phyloP scores from a whole-genome alignment of 2,797 vertebrate genomes.

The Lepus townsendii region DNA sequence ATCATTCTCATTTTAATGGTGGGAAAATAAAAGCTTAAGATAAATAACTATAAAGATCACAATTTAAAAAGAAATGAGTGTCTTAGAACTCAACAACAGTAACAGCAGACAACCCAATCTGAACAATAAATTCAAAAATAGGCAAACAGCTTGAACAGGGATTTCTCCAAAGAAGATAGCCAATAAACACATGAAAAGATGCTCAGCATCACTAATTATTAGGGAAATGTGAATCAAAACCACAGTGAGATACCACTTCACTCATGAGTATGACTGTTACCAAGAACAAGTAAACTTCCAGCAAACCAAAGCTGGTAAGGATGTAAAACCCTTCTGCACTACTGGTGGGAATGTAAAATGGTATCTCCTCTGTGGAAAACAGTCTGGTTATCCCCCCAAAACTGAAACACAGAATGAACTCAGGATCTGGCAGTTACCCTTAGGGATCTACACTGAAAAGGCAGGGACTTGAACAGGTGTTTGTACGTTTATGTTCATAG shows the following conservation, averaged over 20 bases:
- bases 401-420: background rate
- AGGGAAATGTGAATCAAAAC: conserved; percentile 18
- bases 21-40: background rate
- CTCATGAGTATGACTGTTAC: background rate
- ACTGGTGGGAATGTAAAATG: background rate
- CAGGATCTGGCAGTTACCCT: background rate
- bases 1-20: conserved; percentile 43
- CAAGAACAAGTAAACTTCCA: background rate
- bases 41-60: conserved; percentile 23
- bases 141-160: background rate
- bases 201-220: background rate
- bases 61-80: conserved; percentile 48
- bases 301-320: background rate
- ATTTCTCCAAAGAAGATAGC: conserved; percentile 31
- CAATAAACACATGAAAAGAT: conserved; percentile 22
- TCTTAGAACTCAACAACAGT: background rate
- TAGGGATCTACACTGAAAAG: background rate
- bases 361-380: background rate
- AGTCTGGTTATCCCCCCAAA: background rate
- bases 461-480: background rate
- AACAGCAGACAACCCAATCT: background rate
- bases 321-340: background rate
- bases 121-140: background rate
- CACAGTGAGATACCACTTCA: background rate
- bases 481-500: background rate